phyloP scores from a whole-genome alignment of 2,888 invertebrate species.

The Zaprionus bogoriensis region DNA sequence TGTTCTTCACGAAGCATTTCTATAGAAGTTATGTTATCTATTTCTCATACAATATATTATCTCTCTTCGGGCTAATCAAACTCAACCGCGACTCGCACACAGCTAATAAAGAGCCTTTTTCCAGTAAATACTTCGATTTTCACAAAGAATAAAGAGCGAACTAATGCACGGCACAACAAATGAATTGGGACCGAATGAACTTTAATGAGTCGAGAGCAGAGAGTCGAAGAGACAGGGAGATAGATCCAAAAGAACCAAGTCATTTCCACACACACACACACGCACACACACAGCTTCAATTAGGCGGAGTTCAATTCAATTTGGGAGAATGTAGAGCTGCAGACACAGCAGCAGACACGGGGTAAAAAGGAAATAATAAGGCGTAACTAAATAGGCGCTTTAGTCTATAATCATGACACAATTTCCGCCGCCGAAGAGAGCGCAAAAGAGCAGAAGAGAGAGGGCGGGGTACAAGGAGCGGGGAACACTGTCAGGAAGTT shows the following conservation, averaged over 20 bases:
- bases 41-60: too few relatives aligned
- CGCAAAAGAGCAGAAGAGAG: not conserved
- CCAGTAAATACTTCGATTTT: slow-evolving; percentile 24
- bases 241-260: slow-evolving; percentile 50
- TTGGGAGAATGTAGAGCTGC: slow-evolving; percentile 36
- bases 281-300: slow-evolving; percentile 67
- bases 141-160: slow-evolving; percentile 19
- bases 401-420: slow-evolving; percentile 78
- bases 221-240: slow-evolving; percentile 11
- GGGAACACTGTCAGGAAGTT: slow-evolving; percentile 58
- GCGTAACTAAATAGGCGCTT: slow-evolving; percentile 78
- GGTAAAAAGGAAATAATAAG: slow-evolving; percentile 69
- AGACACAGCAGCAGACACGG: slow-evolving; percentile 6
- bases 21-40: too few relatives aligned
- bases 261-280: slow-evolving; percentile 71
- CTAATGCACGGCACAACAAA: slow-evolving; percentile 17
- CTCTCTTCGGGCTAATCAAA: not conserved
- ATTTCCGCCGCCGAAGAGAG: slow-evolving; percentile 61
- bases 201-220: slow-evolving; percentile 54
- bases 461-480: not conserved
- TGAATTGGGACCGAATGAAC: slow-evolving; percentile 52
- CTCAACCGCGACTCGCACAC: too few relatives aligned
- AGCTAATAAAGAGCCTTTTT: slow-evolving; percentile 46
- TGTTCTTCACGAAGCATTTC: too few relatives aligned
- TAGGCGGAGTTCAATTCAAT: slow-evolving; percentile 64